These are phyloP conservation scores for Typhlichthys subterraneus DNA, from an alignment of 2,797 vertebrate genomes.

Conservation along the genomic window DNA sequence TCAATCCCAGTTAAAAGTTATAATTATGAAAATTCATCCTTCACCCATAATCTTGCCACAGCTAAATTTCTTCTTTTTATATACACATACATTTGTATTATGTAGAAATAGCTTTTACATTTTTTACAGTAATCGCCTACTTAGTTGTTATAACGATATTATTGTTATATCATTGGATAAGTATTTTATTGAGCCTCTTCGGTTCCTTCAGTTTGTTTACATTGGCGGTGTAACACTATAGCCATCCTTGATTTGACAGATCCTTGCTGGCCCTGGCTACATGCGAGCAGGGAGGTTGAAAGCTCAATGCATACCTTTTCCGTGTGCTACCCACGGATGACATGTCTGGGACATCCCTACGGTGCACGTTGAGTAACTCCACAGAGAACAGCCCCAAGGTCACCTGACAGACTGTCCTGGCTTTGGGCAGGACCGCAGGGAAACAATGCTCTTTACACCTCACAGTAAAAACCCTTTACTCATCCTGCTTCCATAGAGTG, in stretches of 20 bases:
- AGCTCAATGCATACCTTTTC: constrained; percentile 28
- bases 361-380: constrained; percentile 22
- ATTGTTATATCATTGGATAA: too few relatives aligned
- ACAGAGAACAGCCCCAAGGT: too few relatives aligned
- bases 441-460: constrained; percentile 57
- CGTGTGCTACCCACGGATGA: constrained; percentile 35
- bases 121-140: background rate
- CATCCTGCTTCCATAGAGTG: too few relatives aligned
- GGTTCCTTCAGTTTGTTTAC: constrained; percentile 1
- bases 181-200: background rate
- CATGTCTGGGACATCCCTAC: constrained; percentile 63
- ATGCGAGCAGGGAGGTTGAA: constrained; percentile 27
- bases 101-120: background rate
- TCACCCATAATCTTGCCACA: too few relatives aligned
- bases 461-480: constrained; percentile 41
- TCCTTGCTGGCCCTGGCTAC: constrained; percentile 23
- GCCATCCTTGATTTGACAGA: constrained; percentile 24
- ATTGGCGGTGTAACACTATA: constrained; percentile 27
- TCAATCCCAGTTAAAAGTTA: too few relatives aligned
- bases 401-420: constrained; percentile 6
- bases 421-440: constrained; percentile 43
- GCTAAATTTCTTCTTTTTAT: too few relatives aligned
- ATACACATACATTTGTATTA: background rate
- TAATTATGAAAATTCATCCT: background rate
- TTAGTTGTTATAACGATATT: background rate